phyloP scores from a whole-genome alignment of 2,113 vertebrate species.

The Hystrix cristata region DNA sequence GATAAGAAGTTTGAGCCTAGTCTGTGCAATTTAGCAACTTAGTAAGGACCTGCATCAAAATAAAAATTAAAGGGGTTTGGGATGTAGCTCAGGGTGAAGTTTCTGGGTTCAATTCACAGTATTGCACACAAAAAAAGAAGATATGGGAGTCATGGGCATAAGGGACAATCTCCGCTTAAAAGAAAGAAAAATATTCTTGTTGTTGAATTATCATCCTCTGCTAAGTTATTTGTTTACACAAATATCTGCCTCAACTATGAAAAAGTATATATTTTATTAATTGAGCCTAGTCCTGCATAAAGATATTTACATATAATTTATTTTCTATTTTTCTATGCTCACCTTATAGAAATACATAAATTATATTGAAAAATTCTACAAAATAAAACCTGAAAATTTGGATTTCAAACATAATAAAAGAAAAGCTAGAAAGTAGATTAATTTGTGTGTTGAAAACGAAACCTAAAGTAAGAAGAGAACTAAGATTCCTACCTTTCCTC shows the following conservation, averaged over 20 bases:
- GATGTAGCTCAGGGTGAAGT: neutral
- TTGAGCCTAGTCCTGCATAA: neutral
- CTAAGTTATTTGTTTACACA: neutral
- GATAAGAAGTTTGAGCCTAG: neutral
- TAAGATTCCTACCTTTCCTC: neutral
- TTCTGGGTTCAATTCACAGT: neutral
- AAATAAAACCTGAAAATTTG: neutral
- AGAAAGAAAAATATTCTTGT: neutral
- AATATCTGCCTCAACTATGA: neutral
- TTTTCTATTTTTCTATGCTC: neutral
- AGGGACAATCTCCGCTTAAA: neutral
- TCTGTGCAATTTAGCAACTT: neutral
- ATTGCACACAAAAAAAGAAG: neutral
- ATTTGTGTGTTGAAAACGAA: neutral
- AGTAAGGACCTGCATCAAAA: neutral
- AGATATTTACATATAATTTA: neutral
- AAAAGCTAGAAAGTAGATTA: conserved; percentile 8
- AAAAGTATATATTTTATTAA: neutral
- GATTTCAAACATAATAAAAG: conserved; percentile 46
- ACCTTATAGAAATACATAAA: conserved; percentile 4
- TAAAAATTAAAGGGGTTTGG: neutral
- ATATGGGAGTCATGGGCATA: neutral
- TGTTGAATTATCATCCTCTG: neutral
- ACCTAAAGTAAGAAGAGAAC: neutral
- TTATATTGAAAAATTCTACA: neutral